phyloP scores from a whole-genome alignment of 1,140 invertebrate species.

The Harpegnathos saltator region DNA sequence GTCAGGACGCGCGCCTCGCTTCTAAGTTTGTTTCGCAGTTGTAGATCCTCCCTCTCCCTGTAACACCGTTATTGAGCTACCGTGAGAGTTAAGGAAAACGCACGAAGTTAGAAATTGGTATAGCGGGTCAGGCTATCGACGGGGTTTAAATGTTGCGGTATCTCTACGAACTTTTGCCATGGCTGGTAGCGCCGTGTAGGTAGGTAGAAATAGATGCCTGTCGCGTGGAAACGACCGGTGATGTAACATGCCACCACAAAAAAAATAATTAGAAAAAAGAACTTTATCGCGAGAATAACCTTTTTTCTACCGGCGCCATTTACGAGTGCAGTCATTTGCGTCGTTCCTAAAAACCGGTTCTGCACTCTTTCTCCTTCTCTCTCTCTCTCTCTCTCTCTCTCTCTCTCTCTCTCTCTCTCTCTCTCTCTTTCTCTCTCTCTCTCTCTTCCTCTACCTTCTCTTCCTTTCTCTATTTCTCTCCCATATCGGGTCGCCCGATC shows the following conservation, averaged over 20 bases:
- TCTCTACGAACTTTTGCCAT: slow-evolving; percentile 37
- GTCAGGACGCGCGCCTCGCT: slow-evolving; percentile 25
- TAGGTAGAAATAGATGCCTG: slow-evolving; percentile 40
- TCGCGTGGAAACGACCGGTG: slow-evolving; percentile 19
- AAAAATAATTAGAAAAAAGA: slow-evolving; percentile 42
- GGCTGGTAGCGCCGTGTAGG: not conserved
- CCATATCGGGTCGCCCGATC: slow-evolving; percentile 15
- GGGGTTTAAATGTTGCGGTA: slow-evolving; percentile 50
- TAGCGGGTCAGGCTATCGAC: slow-evolving; percentile 34
- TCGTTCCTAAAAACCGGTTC: slow-evolving; percentile 57
- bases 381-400: no score
- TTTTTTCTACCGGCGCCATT: slow-evolving; percentile 52
- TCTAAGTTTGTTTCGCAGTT: slow-evolving; percentile 56
- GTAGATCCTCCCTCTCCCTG: slow-evolving; percentile 6
- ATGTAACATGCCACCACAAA: slow-evolving; percentile 29
- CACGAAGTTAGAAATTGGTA: slow-evolving; percentile 55
- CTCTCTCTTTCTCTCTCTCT: slow-evolving; percentile 29
- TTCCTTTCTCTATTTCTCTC: slow-evolving; percentile 29
- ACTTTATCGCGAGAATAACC: slow-evolving; percentile 66
- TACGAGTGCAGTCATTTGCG: slow-evolving; percentile 45
- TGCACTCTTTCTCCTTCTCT: not conserved
- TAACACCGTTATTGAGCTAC: slow-evolving; percentile 47
- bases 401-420: slow-evolving; percentile 11
- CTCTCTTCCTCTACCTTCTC: slow-evolving; percentile 27
- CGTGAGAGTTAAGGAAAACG: slow-evolving; percentile 57